These are phyloP conservation scores for Bettongia penicillata DNA, from an alignment of 2,113 vertebrate genomes.

Conservation along the genomic window DNA sequence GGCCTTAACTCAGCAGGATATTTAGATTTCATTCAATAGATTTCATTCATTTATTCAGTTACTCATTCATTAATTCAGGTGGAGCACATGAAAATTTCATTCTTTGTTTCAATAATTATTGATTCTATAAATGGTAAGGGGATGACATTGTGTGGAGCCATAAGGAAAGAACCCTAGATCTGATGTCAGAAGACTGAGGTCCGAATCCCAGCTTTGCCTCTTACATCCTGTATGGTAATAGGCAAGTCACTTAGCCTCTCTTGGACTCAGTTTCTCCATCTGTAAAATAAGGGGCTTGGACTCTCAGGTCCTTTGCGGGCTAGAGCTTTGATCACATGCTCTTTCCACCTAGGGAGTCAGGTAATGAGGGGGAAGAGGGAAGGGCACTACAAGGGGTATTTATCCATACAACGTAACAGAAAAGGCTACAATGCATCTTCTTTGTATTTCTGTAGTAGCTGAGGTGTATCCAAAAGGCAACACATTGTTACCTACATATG, in stretches of 20 bases:
- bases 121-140: background rate
- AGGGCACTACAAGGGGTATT: background rate
- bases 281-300: background rate
- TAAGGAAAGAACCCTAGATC: background rate
- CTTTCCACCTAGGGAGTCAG: background rate
- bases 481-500: background rate
- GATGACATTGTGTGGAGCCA: background rate
- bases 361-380: background rate
- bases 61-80: background rate
- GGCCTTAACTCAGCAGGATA: background rate
- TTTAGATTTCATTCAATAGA: background rate
- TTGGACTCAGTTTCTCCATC: background rate
- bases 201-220: background rate
- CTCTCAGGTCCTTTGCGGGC: background rate
- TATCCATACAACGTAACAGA: background rate
- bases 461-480: background rate
- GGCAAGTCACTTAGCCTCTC: background rate
- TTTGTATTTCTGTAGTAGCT: fast-evolving
- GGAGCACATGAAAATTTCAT: background rate
- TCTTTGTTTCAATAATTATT: background rate
- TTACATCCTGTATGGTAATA: background rate
- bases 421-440: background rate
- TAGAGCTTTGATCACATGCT: background rate
- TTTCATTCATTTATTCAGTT: background rate
- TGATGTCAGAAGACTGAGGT: background rate